phyloP scores from a whole-genome alignment of 2,797 vertebrate species.

The Arremon brunneinucha region DNA sequence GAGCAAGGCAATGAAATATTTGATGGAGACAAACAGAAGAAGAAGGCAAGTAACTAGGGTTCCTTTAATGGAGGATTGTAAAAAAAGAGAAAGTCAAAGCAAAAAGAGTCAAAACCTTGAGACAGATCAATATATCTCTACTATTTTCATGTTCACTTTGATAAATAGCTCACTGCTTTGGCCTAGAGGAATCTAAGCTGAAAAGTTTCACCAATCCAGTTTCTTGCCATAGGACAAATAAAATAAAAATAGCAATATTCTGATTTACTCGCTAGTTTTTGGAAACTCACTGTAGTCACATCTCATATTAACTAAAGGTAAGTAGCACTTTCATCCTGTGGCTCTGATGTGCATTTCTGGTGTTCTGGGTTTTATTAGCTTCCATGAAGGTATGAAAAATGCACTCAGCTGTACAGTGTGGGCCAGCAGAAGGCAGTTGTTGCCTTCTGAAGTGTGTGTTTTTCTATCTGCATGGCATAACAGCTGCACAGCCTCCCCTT shows the following conservation, averaged over 20 bases:
- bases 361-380: neutral
- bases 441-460: neutral
- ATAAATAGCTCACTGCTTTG: neutral
- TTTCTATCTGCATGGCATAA: accelerated
- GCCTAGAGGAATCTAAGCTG: neutral
- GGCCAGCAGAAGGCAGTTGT: neutral
- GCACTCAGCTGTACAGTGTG: accelerated
- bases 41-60: conserved; percentile 78
- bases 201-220: neutral
- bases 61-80: neutral
- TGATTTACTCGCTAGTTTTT: neutral
- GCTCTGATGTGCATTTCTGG: neutral
- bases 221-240: neutral
- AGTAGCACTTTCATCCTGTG: neutral
- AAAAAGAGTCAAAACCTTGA: neutral
- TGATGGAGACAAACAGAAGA: conserved; percentile 85
- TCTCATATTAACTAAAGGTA: neutral
- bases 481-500: neutral
- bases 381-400: neutral
- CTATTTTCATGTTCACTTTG: neutral
- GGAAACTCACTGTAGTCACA: neutral
- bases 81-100: neutral
- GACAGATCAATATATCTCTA: neutral
- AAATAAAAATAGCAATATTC: neutral
- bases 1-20: conserved; percentile 79